These are phyloP conservation scores for Pungitius pungitius DNA, from an alignment of 2,113 vertebrate genomes.

Conservation along the genomic window DNA sequence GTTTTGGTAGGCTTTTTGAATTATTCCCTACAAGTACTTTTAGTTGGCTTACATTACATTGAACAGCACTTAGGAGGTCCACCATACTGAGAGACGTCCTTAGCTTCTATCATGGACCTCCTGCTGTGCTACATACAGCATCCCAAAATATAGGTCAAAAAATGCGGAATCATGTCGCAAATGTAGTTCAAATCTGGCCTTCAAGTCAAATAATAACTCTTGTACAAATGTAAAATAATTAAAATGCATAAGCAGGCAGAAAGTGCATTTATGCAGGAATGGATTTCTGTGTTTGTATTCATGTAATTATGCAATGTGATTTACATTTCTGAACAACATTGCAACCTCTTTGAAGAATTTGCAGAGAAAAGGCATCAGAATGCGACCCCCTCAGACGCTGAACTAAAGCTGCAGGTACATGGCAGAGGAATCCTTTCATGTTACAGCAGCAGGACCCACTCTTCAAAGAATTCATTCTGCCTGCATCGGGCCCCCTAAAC, in stretches of 20 bases:
- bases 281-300: too few relatives aligned
- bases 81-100: slow-evolving; percentile 27
- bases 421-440: slow-evolving; percentile 50
- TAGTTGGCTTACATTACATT: slow-evolving; percentile 20
- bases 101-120: slow-evolving; percentile 64
- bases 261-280: too few relatives aligned
- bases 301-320: not conserved
- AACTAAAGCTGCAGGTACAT: slow-evolving; percentile 53
- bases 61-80: slow-evolving; percentile 15
- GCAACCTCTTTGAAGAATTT: not conserved
- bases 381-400: slow-evolving; percentile 19
- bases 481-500: slow-evolving; percentile 69
- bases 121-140: slow-evolving; percentile 19
- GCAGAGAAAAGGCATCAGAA: not conserved
- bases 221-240: not conserved
- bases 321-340: not conserved
- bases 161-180: slow-evolving; percentile 4
- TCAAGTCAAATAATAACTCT: not conserved
- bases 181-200: not conserved
- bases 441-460: slow-evolving; percentile 48
- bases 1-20: not conserved
- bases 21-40: slow-evolving; percentile 18
- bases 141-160: slow-evolving; percentile 48
- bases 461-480: slow-evolving; percentile 56
- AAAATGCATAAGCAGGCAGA: not conserved